Conservation (phyloP, 2,113 vertebrate genomes). For the Hiodon tergisus region DNA sequence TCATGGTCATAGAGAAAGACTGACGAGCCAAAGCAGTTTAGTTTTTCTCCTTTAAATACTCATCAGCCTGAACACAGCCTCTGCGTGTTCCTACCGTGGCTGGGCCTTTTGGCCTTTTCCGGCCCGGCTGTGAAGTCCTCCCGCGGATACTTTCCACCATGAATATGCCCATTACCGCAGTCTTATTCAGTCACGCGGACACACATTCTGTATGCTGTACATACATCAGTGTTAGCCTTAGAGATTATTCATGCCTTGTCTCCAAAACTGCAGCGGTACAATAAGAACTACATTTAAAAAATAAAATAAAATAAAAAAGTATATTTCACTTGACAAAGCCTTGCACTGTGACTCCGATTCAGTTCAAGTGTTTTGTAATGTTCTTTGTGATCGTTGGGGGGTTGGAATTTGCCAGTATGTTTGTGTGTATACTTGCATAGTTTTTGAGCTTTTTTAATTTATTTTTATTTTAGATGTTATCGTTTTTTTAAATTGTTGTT, state of each 20-base stretch:
- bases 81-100: no score
- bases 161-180: no score
- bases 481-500: constrained; percentile 64
- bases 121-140: background rate
- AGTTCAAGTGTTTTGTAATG: constrained; percentile 42
- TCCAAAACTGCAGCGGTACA: background rate
- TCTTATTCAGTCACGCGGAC: no score
- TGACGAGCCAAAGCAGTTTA: no score
- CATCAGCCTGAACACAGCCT: no score
- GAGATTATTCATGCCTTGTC: background rate
- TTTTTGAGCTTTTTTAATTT: constrained; percentile 62
- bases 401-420: constrained; percentile 44
- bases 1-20: no score
- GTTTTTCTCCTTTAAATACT: no score
- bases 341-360: constrained; percentile 46
- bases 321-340: constrained; percentile 38
- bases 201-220: no score
- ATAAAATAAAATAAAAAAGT: constrained; percentile 39
- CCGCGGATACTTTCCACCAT: background rate
- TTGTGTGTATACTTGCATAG: constrained; percentile 59
- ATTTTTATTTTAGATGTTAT: constrained; percentile 52
- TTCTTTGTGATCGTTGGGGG: constrained; percentile 42
- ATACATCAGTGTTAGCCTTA: background rate
- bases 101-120: background rate
- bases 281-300: background rate